Evolutionary conservation across 2,797 vertebrate genomes (phyloP).

Genomic region (Enteromius radiatus): DNA sequence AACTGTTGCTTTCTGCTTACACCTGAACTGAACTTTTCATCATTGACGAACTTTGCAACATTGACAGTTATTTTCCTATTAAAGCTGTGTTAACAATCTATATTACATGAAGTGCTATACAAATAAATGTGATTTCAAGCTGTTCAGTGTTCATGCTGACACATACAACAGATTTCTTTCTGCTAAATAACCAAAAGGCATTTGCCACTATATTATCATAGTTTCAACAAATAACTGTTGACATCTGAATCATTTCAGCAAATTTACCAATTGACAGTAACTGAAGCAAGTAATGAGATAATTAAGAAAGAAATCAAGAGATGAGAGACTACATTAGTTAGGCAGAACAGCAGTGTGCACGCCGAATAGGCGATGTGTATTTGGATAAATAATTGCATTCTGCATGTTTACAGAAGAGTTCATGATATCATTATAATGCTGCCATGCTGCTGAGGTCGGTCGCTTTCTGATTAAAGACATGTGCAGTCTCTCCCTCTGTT

Average conservation of each 20-base stretch:
- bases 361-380: constrained; percentile 3
- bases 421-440: constrained; percentile 49
- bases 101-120: background rate
- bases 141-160: constrained; percentile 14
- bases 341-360: background rate
- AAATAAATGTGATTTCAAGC: background rate
- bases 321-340: constrained; percentile 27
- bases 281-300: constrained; percentile 20
- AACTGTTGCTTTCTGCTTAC: background rate
- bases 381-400: constrained; percentile 46
- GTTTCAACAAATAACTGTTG: constrained; percentile 8
- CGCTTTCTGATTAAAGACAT: constrained; percentile 54
- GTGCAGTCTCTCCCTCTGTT: background rate
- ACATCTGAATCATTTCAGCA: background rate
- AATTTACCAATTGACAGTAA: constrained; percentile 11
- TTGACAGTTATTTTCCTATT: background rate
- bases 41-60: background rate
- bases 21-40: background rate
- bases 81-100: background rate
- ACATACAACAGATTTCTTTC: background rate
- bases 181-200: background rate
- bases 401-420: constrained; percentile 33
- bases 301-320: background rate
- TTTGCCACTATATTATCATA: background rate
- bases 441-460: constrained; percentile 44